Conservation (phyloP, 2,888 invertebrate species). For the Elegia similella region DNA sequence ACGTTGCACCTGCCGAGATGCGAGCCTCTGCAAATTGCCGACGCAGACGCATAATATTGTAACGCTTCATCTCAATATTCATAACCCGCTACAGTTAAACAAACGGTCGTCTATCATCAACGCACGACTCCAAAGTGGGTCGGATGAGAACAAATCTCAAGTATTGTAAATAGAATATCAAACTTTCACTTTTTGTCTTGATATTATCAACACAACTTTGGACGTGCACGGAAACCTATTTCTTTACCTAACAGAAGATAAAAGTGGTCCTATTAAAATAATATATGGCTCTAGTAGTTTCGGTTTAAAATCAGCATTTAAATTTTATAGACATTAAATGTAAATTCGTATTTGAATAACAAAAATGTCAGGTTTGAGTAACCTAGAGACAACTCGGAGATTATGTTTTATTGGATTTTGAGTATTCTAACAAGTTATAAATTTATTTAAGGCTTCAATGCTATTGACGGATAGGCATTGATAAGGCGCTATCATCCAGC, state of each 20-base stretch:
- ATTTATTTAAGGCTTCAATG: neutral
- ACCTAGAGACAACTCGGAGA: neutral
- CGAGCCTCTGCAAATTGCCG: conserved; percentile 65
- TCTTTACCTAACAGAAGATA: conserved; percentile 38
- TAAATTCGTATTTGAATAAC: conserved; percentile 31
- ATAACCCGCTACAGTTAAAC: conserved; percentile 25
- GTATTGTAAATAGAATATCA: conserved; percentile 6
- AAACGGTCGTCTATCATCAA: conserved; percentile 1
- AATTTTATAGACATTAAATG: conserved; percentile 31
- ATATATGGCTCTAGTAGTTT: conserved; percentile 34
- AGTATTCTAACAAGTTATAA: neutral
- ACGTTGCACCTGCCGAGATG: conserved; percentile 75
- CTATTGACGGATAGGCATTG: conserved; percentile 24
- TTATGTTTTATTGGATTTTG: neutral
- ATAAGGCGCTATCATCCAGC: conserved; percentile 58
- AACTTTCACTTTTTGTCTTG: conserved; percentile 43
- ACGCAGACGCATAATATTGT: conserved; percentile 49
- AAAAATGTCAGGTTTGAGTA: conserved; percentile 18
- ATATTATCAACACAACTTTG: conserved; percentile 25
- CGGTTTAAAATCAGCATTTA: conserved; percentile 27
- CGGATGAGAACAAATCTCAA: neutral
- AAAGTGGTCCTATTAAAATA: conserved; percentile 51
- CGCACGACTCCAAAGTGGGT: neutral
- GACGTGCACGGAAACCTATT: conserved; percentile 25
- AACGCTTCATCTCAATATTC: conserved; percentile 39